Percentiles rank a stretch among this genome's conserved stretches.
phyloP scores from a whole-genome alignment of 53 echinoderm and acorn worm species.

The Holothuria scabra region DNA sequence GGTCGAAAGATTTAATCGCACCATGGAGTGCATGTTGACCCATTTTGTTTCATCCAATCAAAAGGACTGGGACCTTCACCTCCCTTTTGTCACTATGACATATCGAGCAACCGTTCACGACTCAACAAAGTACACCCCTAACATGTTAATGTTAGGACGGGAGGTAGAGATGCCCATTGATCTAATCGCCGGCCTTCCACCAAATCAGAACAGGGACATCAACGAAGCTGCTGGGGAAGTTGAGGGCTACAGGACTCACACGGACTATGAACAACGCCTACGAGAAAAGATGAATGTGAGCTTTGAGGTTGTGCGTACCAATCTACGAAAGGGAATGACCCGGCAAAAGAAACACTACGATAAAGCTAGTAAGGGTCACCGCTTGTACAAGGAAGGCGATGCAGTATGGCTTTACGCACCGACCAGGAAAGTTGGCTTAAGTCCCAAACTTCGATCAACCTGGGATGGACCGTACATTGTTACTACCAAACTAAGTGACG shows the following conservation, averaged over 20 bases:
- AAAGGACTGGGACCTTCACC: slow-evolving; percentile 4
- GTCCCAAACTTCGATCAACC: too few relatives aligned
- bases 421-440: too few relatives aligned
- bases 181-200: neutral
- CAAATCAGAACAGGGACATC: neutral
- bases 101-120: slow-evolving; percentile 11
- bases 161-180: slow-evolving; percentile 10
- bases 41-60: neutral
- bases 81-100: neutral
- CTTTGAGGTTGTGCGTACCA: neutral
- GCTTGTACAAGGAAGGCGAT: too few relatives aligned
- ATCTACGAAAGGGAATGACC: neutral
- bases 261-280: neutral
- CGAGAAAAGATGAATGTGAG: neutral
- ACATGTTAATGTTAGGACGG: slow-evolving; percentile 29
- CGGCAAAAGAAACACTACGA: too few relatives aligned
- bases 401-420: neutral
- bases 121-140: too few relatives aligned
- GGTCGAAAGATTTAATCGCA: neutral
- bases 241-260: neutral
- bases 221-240: neutral
- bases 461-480: too few relatives aligned
- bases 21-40: neutral
- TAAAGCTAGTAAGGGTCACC: too few relatives aligned
- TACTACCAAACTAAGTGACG: too few relatives aligned